A percentile compares a stretch with the other conserved stretches of the same genome.
Evolutionary conservation across 2,888 invertebrate genomes (phyloP).

Genomic region (Asteroscopus sphinx): DNA sequence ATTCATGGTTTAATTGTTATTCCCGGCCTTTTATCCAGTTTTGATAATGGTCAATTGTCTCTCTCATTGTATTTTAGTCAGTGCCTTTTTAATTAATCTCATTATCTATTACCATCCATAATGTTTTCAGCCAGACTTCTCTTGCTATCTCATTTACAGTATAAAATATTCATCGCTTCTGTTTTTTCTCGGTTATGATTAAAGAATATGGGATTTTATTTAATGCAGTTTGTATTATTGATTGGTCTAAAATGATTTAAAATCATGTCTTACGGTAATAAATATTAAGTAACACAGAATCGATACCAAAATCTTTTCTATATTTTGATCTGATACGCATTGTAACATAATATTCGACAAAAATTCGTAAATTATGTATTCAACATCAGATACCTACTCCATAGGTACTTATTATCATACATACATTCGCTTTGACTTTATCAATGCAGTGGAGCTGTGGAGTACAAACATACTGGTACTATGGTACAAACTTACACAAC

Average conservation of each 20-base stretch:
- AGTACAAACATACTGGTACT: slow-evolving; percentile 34
- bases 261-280: slow-evolving; percentile 4
- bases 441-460: slow-evolving; percentile 9
- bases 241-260: not conserved
- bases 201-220: too few relatives aligned
- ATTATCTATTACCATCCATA: too few relatives aligned
- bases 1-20: too few relatives aligned
- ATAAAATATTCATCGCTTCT: too few relatives aligned
- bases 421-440: slow-evolving; percentile 5
- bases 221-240: not conserved
- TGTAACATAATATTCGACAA: slow-evolving; percentile 16
- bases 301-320: slow-evolving; percentile 1
- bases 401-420: slow-evolving; percentile 11
- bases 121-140: too few relatives aligned
- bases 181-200: too few relatives aligned
- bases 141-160: too few relatives aligned
- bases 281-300: slow-evolving; percentile 4
- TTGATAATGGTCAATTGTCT: too few relatives aligned
- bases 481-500: slow-evolving; percentile 45
- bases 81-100: too few relatives aligned
- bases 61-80: too few relatives aligned
- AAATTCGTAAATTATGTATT: slow-evolving; percentile 19
- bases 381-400: slow-evolving; percentile 9
- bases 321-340: slow-evolving; percentile 9
- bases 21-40: too few relatives aligned